Evolutionary conservation across 2,113 vertebrate species (phyloP).

Genomic region (Calidris pugnax): DNA sequence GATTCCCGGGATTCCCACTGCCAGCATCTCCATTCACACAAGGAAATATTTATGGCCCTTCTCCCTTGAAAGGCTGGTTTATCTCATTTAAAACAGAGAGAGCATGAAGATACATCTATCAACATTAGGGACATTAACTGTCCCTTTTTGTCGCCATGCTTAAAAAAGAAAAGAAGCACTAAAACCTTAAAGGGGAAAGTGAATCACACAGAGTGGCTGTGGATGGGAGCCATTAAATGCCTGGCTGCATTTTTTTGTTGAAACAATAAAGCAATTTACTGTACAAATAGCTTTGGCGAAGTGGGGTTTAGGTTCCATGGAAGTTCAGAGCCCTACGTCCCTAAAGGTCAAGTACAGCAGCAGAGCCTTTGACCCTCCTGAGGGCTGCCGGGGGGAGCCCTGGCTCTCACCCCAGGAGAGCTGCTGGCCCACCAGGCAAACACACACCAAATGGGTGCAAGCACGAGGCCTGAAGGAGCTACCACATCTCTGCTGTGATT

Average conservation of each 20-base stretch:
- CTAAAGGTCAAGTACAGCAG: background rate
- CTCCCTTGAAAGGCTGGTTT: background rate
- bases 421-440: background rate
- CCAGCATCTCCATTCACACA: background rate
- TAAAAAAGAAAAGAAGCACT: background rate
- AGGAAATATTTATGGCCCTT: background rate
- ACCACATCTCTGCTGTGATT: background rate
- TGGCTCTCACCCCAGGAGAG: background rate
- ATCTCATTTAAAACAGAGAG: background rate
- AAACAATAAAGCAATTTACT: conserved; percentile 9
- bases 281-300: background rate
- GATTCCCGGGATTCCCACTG: background rate
- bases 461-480: background rate
- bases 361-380: background rate
- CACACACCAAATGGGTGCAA: background rate
- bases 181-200: background rate
- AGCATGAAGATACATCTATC: background rate
- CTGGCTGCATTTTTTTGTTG: background rate
- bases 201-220: background rate
- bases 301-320: background rate
- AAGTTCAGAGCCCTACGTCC: background rate
- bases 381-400: background rate
- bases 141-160: background rate
- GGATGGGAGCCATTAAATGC: background rate
- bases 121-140: background rate